These are phyloP conservation scores for Octomys mimax DNA, from an alignment of 2,797 vertebrate genomes.

Conservation along the genomic window DNA sequence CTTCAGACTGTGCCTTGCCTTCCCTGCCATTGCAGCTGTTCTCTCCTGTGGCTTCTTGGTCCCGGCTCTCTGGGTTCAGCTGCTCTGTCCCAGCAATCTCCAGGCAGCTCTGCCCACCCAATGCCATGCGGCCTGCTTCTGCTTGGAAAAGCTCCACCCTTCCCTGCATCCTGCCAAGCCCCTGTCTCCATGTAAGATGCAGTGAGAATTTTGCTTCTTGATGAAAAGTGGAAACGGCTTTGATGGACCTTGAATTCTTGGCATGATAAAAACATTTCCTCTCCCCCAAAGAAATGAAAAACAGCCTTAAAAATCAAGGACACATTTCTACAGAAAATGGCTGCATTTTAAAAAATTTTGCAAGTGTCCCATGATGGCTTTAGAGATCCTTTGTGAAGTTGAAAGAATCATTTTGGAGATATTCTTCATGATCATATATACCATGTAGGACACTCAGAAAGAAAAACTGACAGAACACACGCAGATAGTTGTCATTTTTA, in stretches of 20 bases:
- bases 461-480: not conserved
- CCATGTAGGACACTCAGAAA: not conserved
- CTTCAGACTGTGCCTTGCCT: not conserved
- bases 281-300: not conserved
- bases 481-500: not conserved
- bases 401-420: constrained; percentile 42
- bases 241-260: constrained; percentile 47
- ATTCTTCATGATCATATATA: not conserved
- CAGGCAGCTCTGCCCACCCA: not conserved
- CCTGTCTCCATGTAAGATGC: constrained; percentile 24
- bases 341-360: constrained; percentile 30
- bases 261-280: constrained; percentile 39
- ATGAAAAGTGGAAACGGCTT: constrained; percentile 50
- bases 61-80: constrained; percentile 12
- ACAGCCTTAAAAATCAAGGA: not conserved
- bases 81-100: not conserved
- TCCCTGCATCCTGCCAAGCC: constrained; percentile 33
- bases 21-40: not conserved
- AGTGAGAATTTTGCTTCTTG: constrained; percentile 60
- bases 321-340: constrained; percentile 24
- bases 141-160: constrained; percentile 29
- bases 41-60: not conserved
- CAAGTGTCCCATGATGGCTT: constrained; percentile 12
- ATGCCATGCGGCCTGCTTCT: not conserved
- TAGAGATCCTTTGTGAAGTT: constrained; percentile 36